Evolutionary conservation across 2,888 invertebrate genomes (phyloP), one percentile per base, ranked within the genome.

Genomic region (Onthophagus sagittarius): DNA sequence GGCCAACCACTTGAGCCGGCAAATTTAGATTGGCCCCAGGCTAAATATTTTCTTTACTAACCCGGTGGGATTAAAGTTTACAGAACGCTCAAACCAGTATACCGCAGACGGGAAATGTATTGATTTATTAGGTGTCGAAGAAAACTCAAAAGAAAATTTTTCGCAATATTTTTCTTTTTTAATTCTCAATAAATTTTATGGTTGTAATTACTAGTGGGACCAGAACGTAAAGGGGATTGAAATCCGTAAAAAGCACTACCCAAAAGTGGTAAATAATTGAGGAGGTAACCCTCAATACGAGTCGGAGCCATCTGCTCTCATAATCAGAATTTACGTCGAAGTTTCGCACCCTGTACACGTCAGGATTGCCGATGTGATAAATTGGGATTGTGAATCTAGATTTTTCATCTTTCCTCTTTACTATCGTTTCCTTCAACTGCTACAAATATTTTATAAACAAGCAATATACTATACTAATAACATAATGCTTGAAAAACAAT

Each of bases 1-100:
- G 83, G 80, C 81, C 78, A 75, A 73, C 80, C 83, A 84, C 83
- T 83, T 82, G 79, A 80, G 76, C 81, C 81, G 79, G 81, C 81
- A 83, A 86, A 86, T 86, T 87, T 87, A 86, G 86, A 86, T 86
- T 86, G 85, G 83, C 85, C 84, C 79, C 81, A 81, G 85, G 85
- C 85, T 84, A 86, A 87, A 86, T 87, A 87, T 87, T 87, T 85
- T 87, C 85, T 84, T 86, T 85, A 80, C 84, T 84, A 85, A 85
- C 85, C 83, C 81, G 80, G 79, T 81, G 83, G 85, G 67, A 85
- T 85, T 84, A 84, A 84, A 84, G 85, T 85, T 85, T 84, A 82
- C 80, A 81, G 77, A 83, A 79, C 81, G 81, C 79, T 81, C 79
- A 77, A 77, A 79, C 77, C 73, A 77, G 75, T 77, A 78, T 76